phyloP scores from a whole-genome alignment of 2,113 vertebrate species.

The Hoplias malabaricus region DNA sequence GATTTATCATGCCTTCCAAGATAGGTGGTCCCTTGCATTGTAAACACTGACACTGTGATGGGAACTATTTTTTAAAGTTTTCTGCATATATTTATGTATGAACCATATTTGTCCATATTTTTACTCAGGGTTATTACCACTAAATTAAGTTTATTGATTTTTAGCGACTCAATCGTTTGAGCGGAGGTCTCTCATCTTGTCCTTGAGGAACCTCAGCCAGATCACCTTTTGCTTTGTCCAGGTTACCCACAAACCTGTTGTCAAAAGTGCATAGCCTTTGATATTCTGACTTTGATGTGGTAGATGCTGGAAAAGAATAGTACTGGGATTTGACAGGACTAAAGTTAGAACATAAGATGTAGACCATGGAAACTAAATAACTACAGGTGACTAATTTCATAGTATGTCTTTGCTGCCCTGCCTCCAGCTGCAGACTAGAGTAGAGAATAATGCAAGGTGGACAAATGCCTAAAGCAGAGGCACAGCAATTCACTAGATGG shows the following conservation, averaged over 20 bases:
- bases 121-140: slow-evolving; percentile 23
- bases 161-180: neutral
- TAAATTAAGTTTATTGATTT: slow-evolving; percentile 13
- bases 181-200: neutral
- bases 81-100: neutral
- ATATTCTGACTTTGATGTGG: neutral
- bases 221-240: neutral
- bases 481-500: neutral
- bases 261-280: neutral
- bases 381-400: neutral
- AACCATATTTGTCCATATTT: neutral
- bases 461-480: neutral
- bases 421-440: neutral
- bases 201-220: neutral
- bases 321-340: neutral
- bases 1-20: neutral
- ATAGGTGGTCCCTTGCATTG: neutral
- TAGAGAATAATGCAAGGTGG: neutral
- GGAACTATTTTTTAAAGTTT: slow-evolving; percentile 4
- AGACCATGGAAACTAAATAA: neutral
- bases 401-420: neutral
- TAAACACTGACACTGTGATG: slow-evolving; percentile 12
- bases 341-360: neutral
- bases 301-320: neutral
- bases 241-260: neutral